These are phyloP conservation scores for Centroberyx gerrardi DNA, from an alignment of 2,797 vertebrate species.

Conservation along the genomic window DNA sequence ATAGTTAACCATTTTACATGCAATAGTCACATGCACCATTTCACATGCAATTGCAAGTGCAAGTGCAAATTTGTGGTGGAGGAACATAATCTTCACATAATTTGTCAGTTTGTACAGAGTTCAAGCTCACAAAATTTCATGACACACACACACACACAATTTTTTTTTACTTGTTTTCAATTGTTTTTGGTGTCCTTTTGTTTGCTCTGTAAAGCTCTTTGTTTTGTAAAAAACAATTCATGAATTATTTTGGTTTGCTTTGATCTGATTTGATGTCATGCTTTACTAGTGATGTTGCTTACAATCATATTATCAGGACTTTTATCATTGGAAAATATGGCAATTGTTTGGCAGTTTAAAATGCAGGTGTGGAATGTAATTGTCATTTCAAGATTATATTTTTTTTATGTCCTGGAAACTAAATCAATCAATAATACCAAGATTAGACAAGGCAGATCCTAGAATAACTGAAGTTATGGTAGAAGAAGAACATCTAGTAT, in stretches of 20 bases:
- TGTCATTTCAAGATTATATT: background rate
- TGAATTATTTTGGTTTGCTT: too few relatives aligned
- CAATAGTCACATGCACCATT: too few relatives aligned
- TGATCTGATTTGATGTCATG: background rate
- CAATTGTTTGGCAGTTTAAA: background rate
- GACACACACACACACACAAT: too few relatives aligned
- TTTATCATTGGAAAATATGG: background rate
- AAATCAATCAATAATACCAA: background rate
- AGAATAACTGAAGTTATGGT: constrained; percentile 5
- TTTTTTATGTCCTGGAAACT: background rate
- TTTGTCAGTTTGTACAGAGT: too few relatives aligned
- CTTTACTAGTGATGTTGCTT: background rate
- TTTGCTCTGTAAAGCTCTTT: constrained; percentile 1
- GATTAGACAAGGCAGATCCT: background rate
- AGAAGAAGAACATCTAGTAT: background rate
- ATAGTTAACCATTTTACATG: too few relatives aligned
- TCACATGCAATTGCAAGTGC: too few relatives aligned
- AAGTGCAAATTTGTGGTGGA: too few relatives aligned
- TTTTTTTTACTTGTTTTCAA: background rate
- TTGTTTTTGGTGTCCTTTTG: too few relatives aligned
- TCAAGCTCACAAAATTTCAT: too few relatives aligned
- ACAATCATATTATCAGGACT: background rate
- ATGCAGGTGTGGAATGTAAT: background rate
- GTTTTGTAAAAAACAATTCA: background rate
- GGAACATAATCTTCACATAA: too few relatives aligned